Evolutionary conservation across 2,888 invertebrate species (phyloP).

Genomic region (Apodemia mormo): DNA sequence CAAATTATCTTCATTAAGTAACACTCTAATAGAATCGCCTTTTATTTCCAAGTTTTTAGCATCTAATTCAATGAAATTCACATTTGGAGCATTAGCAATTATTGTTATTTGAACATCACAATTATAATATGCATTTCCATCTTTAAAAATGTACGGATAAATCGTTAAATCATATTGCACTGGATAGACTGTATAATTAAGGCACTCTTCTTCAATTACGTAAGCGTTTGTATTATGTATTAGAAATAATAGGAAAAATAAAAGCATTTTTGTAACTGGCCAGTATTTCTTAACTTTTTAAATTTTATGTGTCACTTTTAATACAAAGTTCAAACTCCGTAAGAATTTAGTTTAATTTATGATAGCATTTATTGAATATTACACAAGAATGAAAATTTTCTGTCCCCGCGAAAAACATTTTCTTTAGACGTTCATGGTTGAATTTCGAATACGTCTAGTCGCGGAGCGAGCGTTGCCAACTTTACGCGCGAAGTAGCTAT

Average conservation of each 20-base stretch:
- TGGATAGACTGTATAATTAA: conserved; percentile 74
- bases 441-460: conserved; percentile 51
- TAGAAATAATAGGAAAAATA: conserved; percentile 40
- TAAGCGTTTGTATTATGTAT: conserved; percentile 50
- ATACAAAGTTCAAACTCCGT: no score
- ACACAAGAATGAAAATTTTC: not conserved
- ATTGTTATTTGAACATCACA: conserved; percentile 65
- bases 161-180: conserved; percentile 68
- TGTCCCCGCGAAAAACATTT: conserved; percentile 36
- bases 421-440: conserved; percentile 29
- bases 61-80: conserved; percentile 60
- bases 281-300: conserved; percentile 14
- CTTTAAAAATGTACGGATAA: conserved; percentile 54
- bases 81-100: conserved; percentile 63
- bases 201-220: conserved; percentile 65
- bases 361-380: no score
- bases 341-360: no score
- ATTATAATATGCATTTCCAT: conserved; percentile 55
- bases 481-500: not conserved
- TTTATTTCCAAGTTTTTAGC: conserved; percentile 59
- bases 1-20: conserved; percentile 52
- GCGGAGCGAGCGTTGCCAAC: conserved; percentile 43
- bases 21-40: conserved; percentile 54
- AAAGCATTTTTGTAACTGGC: conserved; percentile 37
- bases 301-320: no score